Percentiles rank a stretch among this genome's conserved stretches.
phyloP scores from a whole-genome alignment of 2,113 vertebrate genomes.

The Cisticola juncidis region DNA sequence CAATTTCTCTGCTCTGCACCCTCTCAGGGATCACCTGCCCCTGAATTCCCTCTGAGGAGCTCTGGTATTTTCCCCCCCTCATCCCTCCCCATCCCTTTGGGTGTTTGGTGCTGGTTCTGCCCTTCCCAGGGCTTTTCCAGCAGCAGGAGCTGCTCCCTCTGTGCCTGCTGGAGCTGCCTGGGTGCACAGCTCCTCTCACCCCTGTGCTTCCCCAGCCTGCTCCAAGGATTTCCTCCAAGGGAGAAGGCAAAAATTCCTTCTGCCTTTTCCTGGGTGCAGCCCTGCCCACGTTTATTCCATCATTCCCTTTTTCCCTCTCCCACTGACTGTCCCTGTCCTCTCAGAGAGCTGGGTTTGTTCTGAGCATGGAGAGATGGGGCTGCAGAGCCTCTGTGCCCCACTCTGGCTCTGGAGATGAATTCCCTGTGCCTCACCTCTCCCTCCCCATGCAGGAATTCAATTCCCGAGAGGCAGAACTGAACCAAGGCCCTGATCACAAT shows the following conservation, averaged over 20 bases:
- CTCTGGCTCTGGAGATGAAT: too few relatives aligned
- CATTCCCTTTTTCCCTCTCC: too few relatives aligned
- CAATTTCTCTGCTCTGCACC: background rate
- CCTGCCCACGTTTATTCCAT: too few relatives aligned
- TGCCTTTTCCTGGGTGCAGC: background rate
- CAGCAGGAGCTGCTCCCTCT: background rate
- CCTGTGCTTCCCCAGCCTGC: background rate
- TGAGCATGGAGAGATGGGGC: too few relatives aligned
- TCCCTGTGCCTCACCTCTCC: too few relatives aligned
- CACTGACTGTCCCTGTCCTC: too few relatives aligned
- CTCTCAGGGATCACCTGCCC: background rate
- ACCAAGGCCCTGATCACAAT: background rate
- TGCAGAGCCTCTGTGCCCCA: too few relatives aligned
- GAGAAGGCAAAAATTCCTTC: constrained; percentile 36
- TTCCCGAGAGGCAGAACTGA: background rate
- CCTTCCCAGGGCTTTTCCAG: background rate
- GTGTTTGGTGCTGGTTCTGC: background rate
- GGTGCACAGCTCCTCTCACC: background rate
- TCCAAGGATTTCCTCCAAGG: accelerated
- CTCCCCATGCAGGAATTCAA: background rate
- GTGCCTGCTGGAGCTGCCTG: background rate
- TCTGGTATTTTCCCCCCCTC: background rate
- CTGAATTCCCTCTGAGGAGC: background rate
- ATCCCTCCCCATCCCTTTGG: background rate
- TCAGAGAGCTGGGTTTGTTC: too few relatives aligned